Percentiles rank a stretch among this genome's conserved stretches.
Evolutionary conservation across 2,797 vertebrate species (phyloP).

Genomic region (Danio aesculapii): DNA sequence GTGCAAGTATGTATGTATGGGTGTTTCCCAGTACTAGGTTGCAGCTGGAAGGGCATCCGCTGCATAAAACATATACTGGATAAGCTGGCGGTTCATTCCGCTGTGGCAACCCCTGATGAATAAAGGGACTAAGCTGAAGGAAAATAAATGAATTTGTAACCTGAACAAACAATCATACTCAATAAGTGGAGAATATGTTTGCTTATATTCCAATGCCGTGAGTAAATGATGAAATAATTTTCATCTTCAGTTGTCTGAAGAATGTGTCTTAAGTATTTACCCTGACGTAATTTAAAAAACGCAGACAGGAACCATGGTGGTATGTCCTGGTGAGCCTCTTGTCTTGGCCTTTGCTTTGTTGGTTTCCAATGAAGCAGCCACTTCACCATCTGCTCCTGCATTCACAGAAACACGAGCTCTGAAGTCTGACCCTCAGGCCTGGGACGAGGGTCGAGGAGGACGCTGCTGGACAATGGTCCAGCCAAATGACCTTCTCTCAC

Average conservation of each 20-base stretch:
- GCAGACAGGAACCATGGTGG: constrained; percentile 43
- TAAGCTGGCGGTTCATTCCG: too few relatives aligned
- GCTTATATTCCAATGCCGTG: background rate
- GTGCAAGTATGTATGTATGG: too few relatives aligned
- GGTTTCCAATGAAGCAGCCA: constrained; percentile 68
- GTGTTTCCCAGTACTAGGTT: too few relatives aligned
- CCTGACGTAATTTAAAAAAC: background rate
- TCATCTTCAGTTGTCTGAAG: background rate
- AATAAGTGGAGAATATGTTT: background rate
- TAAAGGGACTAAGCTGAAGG: too few relatives aligned
- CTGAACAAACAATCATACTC: too few relatives aligned
- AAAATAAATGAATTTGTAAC: too few relatives aligned
- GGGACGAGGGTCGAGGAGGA: constrained; percentile 58
- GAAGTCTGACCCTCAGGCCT: constrained; percentile 67
- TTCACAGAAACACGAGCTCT: constrained; percentile 63
- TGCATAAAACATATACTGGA: too few relatives aligned
- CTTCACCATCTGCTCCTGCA: constrained; percentile 77
- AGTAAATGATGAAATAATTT: background rate
- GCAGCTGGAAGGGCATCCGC: too few relatives aligned
- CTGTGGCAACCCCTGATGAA: too few relatives aligned
- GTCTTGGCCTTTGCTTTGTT: constrained; percentile 65
- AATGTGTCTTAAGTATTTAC: background rate
- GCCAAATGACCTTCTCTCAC: constrained; percentile 65
- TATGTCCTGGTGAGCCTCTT: constrained; percentile 29
- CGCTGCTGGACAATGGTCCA: constrained; percentile 61